These are phyloP conservation scores for Colistium nudipinnis DNA, from an alignment of 2,113 vertebrate genomes.

Conservation along the genomic window DNA sequence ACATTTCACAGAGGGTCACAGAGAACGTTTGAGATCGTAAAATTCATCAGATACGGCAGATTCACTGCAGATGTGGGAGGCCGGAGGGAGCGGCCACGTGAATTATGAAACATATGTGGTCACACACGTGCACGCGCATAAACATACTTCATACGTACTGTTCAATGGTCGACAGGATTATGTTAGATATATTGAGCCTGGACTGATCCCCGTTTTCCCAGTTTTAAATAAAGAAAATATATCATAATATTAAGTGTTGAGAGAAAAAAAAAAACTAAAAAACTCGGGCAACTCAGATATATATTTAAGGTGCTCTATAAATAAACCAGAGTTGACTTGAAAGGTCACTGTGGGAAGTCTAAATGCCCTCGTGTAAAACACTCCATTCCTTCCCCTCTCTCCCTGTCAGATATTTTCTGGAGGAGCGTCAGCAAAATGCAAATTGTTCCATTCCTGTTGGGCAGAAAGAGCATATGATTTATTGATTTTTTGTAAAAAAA, in stretches of 20 bases:
- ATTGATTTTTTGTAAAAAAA: too few relatives aligned
- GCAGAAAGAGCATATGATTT: too few relatives aligned
- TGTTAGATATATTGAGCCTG: too few relatives aligned
- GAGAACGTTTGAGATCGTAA: conserved; percentile 24
- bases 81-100: conserved; percentile 39
- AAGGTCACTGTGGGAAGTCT: conserved; percentile 28
- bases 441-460: neutral
- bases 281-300: too few relatives aligned
- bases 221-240: too few relatives aligned
- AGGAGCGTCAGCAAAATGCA: conserved; percentile 56
- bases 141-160: neutral
- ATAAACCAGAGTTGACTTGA: too few relatives aligned
- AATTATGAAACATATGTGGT: conserved; percentile 58
- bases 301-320: too few relatives aligned
- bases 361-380: conserved; percentile 35
- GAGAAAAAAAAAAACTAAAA: too few relatives aligned
- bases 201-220: too few relatives aligned
- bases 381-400: neutral
- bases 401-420: conserved; percentile 32
- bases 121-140: neutral
- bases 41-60: conserved; percentile 59
- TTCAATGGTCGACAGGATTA: too few relatives aligned
- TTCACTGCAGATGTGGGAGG: conserved; percentile 55
- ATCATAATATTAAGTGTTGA: too few relatives aligned
- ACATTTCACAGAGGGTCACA: neutral